Evolutionary conservation across 2,113 vertebrate genomes (phyloP), one percentile per base, ranked within the genome.

Genomic region (Zapornia atra): DNA sequence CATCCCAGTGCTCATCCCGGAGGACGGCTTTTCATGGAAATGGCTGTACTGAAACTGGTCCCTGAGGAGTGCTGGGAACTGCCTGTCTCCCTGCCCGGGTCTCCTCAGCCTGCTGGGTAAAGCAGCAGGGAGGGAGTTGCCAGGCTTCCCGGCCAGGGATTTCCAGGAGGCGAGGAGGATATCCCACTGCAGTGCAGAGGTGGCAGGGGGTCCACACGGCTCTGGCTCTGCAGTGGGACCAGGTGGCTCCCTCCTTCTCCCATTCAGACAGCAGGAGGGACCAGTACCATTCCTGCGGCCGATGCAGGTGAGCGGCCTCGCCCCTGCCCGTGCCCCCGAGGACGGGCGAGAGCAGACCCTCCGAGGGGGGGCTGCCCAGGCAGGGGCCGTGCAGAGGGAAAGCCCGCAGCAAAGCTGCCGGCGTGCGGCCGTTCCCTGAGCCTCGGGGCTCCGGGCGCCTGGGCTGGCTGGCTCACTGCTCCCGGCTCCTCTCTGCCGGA

Each of bases 201-300:
- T 13, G 40, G 15, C 1, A 10, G 31, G 4, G 16, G 8, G 12
- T 54, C 57, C 53, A 53, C 65, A 89, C 38, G 7, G 51, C 36
- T 51, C 42, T 13, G 36, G 8, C 24, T 20, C 16, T 13, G 20
- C 56, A 34, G n/a, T n/a, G 16, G 21, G 6, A 36, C 10, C 12
- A 38, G 57, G 29, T 18, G 64, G 42, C 15, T 44, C 24, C 9
- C 19, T 83, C n/a, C 53, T 63, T 29, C 70, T 51, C 38, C 68
- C 44, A 48, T 11, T 7, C 38, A 21, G 42, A 31, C 10, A 26
- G 19, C 44, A 48, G 44, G 26, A 61, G 33, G 69, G 18, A 66
- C 61, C 5, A 21, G 11, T 0, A 16, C 2, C 21, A 33, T 25
- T 3, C 11, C 12, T 8, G 2, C 3, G 34, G 22, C 10, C 16